phyloP scores from a whole-genome alignment of 2,113 vertebrate species.

The Acanthochromis polyacanthus region DNA sequence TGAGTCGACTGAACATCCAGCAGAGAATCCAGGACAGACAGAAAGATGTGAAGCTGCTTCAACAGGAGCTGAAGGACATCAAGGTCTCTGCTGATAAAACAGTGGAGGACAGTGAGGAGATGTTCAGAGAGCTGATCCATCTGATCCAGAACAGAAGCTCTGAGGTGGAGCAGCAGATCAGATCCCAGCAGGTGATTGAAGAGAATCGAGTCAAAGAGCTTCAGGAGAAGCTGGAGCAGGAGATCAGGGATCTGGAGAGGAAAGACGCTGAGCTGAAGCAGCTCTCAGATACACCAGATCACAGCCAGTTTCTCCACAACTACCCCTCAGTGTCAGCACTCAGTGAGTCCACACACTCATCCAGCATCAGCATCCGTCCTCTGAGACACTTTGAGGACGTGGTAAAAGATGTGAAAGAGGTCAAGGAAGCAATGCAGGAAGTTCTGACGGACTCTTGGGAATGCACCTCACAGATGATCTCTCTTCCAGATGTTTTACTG shows the following conservation, averaged over 20 bases:
- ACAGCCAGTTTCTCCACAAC: conserved; percentile 4
- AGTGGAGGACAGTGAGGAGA: conserved; percentile 11
- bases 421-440: not conserved
- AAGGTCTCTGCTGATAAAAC: conserved; percentile 25
- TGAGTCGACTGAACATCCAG: conserved; percentile 16
- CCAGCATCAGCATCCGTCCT: not conserved
- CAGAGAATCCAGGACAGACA: conserved; percentile 2
- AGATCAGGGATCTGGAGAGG: conserved; percentile 46
- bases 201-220: conserved; percentile 24
- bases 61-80: conserved; percentile 7
- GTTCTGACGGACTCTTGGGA: not conserved
- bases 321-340: conserved; percentile 2
- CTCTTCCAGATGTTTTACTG: conserved; percentile 10
- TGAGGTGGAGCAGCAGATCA: too few species aligned
- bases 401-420: not conserved
- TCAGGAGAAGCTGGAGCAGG: conserved; percentile 31
- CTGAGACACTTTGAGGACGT: not conserved
- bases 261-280: conserved; percentile 32
- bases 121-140: too few species aligned
- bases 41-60: conserved; percentile 24
- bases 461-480: not conserved
- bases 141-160: too few species aligned
- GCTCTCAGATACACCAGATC: conserved; percentile 30
- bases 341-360: not conserved
- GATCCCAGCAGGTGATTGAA: conserved; percentile 28